Evolutionary conservation across 2,113 vertebrate species (phyloP).

Genomic region (Larimichthys polyactis): DNA sequence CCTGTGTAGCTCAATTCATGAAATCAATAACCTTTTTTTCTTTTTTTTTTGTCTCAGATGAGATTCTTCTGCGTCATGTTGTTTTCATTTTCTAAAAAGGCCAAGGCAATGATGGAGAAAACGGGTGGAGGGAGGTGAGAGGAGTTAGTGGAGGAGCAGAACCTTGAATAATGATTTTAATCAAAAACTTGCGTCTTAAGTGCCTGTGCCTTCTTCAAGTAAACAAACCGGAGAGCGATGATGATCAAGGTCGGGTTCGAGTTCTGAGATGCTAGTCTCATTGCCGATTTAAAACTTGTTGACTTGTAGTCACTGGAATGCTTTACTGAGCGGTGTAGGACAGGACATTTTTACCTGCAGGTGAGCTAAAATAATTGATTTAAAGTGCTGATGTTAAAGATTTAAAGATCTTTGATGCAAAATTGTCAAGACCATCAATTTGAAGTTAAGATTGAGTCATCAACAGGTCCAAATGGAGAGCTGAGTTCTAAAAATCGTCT

Average conservation of each 20-base stretch:
- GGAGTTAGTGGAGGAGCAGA: neutral
- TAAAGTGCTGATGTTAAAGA: neutral
- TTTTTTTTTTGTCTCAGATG: neutral
- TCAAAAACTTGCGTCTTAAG: neutral
- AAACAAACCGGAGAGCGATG: neutral
- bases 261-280: neutral
- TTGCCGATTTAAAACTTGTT: neutral
- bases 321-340: neutral
- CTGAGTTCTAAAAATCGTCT: too few species aligned
- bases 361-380: neutral
- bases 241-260: neutral
- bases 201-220: neutral
- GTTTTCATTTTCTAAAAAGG: slow-evolving; percentile 10
- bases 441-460: too few species aligned
- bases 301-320: neutral
- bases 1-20: neutral
- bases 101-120: neutral
- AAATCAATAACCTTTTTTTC: neutral
- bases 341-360: neutral
- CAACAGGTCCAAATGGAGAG: too few species aligned
- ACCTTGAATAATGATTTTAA: slow-evolving; percentile 7
- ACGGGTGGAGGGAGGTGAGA: neutral
- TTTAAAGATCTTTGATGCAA: too few species aligned
- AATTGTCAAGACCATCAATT: too few species aligned
- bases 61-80: neutral